A percentile compares a stretch with the other conserved stretches of the same genome.
Conservation (phyloP, 2,797 vertebrate species). For the Darevskia nairensis region DNA sequence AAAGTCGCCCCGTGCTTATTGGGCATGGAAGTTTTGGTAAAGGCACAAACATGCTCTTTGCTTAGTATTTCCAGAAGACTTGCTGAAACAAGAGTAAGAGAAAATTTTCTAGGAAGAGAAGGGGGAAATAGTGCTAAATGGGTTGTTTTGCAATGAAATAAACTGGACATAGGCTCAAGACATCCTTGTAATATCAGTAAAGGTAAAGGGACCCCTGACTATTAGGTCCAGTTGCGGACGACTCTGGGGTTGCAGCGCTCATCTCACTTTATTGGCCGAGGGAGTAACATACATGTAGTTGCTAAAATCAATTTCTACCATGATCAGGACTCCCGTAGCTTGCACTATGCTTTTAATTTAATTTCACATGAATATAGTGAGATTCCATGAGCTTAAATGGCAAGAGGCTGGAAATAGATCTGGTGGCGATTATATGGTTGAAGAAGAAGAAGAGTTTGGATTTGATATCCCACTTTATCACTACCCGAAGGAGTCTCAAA, state of each 20-base stretch:
- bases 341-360: not conserved
- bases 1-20: too few relatives aligned
- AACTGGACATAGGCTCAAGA: constrained; percentile 25
- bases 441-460: too few relatives aligned
- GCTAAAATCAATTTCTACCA: not conserved
- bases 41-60: not conserved
- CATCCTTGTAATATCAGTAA: constrained; percentile 7
- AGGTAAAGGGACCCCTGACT: too few relatives aligned
- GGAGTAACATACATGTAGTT: accelerated
- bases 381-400: not conserved
- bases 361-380: not conserved
- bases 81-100: constrained; percentile 23
- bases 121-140: not conserved
- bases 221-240: too few relatives aligned
- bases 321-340: too few relatives aligned
- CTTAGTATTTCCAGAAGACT: constrained; percentile 2
- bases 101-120: constrained; percentile 6
- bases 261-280: too few relatives aligned
- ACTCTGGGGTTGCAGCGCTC: too few relatives aligned
- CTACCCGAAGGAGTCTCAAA: too few relatives aligned
- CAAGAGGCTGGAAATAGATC: not conserved
- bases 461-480: too few relatives aligned
- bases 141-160: constrained; percentile 32
- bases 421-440: not conserved
- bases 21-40: constrained; percentile 5